A percentile compares a stretch with the other conserved stretches of the same genome.
phyloP scores from a whole-genome alignment of 2,113 vertebrate species.

The Pyxicephalus adspersus region DNA sequence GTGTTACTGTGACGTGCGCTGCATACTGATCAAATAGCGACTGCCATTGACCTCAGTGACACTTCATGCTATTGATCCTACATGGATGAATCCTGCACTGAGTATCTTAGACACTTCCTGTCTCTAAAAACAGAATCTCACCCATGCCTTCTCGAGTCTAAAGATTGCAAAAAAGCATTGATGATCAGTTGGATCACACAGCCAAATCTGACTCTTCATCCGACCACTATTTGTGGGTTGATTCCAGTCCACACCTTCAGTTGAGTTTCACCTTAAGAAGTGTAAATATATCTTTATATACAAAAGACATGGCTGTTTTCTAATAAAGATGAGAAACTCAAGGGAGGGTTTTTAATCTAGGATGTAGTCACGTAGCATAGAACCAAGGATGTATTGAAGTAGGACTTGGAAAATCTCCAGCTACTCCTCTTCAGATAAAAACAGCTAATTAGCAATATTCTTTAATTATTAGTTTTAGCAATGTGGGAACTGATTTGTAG shows the following conservation, averaged over 20 bases:
- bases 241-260: constrained; percentile 1
- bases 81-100: constrained; percentile 1
- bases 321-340: constrained; percentile 28
- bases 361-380: constrained; percentile 14
- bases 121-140: background rate
- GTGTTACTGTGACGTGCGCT: background rate
- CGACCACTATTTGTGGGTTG: background rate
- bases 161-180: no score
- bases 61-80: constrained; percentile 19
- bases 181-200: no score
- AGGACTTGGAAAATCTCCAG: constrained; percentile 63
- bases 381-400: constrained; percentile 21
- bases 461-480: constrained; percentile 87
- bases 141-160: background rate
- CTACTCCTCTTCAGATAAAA: constrained; percentile 73
- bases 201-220: no score
- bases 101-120: background rate
- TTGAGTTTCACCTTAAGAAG: constrained; percentile 24
- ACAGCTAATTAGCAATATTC: constrained; percentile 87
- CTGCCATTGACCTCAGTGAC: constrained; percentile 34
- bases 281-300: constrained; percentile 30
- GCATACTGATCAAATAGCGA: constrained; percentile 17
- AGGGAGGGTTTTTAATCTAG: constrained; percentile 28
- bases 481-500: constrained; percentile 80
- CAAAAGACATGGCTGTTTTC: background rate